Evolutionary conservation across 2,797 vertebrate species (phyloP), one percentile per base, ranked within the genome.

Genomic region (Mus spretus): DNA sequence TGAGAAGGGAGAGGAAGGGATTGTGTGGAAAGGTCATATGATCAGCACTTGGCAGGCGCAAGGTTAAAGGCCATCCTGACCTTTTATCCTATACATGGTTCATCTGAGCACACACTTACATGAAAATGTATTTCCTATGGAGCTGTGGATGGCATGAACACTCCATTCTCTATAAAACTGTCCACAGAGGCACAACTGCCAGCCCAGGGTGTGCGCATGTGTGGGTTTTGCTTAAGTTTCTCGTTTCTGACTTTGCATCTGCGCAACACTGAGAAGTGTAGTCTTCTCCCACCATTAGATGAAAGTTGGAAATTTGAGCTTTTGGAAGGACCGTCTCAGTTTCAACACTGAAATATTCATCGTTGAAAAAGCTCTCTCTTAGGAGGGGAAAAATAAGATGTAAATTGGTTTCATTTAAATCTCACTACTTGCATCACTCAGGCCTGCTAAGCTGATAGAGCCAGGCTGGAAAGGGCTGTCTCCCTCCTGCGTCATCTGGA

Each of bases 321-420:
- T 89, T 61, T 47, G 65, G 94, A 74, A 92, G 88, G 92, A 82
- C 77, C 0, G 0, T 8, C 96, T 63, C 11, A 26, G 80, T 89
- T 67, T 57, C 34, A 86, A 10, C 53, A 90, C 78, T 95, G 78
- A 95, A 96, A 95, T 94, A 94, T 31, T 93, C 74, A 88, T 95
- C 80, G 90, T 83, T 82, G 31, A 87, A 85, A 85, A 95, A 81
- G 86, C 9, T 63, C 65, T 57, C 14, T 94, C 89, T 91, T 96
- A 83, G 53, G 37, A 90, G 87, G 92, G 34, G 90, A 24, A 94
- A 74, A 94, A 85, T 87, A 93, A 80, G 34, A 94, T 90, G 50
- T 75, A 84, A 96, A 94, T 88, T 92, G 78, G 53, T 94, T 83
- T 96, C 81, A 81, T 79, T 96, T 75, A 89, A 81, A 82, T 93